Percentiles rank a stretch among this genome's conserved stretches.
Conservation (phyloP, 2,797 vertebrate genomes). For the Eulemur albifrons region DNA sequence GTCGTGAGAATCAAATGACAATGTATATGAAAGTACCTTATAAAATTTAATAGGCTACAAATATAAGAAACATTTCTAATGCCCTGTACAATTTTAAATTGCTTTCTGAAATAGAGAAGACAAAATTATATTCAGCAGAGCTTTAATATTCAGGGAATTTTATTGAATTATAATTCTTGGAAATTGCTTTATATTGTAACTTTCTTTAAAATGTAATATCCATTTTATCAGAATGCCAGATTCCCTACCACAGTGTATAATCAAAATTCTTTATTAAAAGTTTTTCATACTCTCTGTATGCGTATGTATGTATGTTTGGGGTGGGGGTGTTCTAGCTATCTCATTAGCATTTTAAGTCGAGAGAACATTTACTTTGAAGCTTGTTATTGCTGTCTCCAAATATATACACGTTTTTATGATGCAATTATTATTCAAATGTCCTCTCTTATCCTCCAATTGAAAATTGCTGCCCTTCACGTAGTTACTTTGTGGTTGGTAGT, state of each 20-base stretch:
- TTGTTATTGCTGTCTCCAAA: not conserved
- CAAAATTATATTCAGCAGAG: slow-evolving; percentile 60
- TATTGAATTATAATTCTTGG: slow-evolving; percentile 72
- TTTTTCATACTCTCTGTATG: not conserved
- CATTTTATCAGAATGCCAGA: slow-evolving; percentile 43
- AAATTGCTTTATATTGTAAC: slow-evolving; percentile 61
- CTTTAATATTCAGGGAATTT: slow-evolving; percentile 61
- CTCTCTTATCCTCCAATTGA: not conserved
- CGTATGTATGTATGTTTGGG: not conserved
- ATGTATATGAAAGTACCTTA: slow-evolving; percentile 56
- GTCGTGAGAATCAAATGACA: slow-evolving; percentile 51
- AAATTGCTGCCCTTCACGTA: not conserved
- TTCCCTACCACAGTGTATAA: not conserved
- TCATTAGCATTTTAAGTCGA: not conserved
- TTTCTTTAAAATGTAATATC: slow-evolving; percentile 61
- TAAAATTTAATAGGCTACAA: slow-evolving; percentile 71
- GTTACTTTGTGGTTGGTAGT: not conserved
- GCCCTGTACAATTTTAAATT: slow-evolving; percentile 61
- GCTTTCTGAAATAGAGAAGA: slow-evolving; percentile 66
- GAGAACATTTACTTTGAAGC: not conserved
- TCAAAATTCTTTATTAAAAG: not conserved
- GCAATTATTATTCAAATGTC: not conserved
- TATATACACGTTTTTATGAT: not conserved
- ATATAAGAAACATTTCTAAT: slow-evolving; percentile 71
- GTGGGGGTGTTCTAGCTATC: not conserved